phyloP scores from a whole-genome alignment of 2,888 invertebrate genomes.

The Amblyjoppa proteus region DNA sequence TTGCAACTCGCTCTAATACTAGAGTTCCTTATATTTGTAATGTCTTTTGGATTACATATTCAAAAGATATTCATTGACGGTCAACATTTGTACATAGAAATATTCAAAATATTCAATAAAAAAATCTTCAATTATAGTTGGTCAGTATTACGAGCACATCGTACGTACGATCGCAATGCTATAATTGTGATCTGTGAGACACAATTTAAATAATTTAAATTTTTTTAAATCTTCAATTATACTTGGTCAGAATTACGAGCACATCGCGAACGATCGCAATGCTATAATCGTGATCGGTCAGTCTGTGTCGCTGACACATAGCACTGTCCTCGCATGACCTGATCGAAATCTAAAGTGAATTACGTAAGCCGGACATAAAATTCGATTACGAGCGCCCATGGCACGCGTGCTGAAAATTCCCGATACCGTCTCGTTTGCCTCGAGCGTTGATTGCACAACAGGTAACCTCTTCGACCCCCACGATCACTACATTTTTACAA shows the following conservation, averaged over 20 bases:
- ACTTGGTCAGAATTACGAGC: not conserved
- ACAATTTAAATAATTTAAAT: no score
- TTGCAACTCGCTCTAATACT: not conserved
- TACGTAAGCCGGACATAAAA: constrained; percentile 33
- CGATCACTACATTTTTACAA: constrained; percentile 1
- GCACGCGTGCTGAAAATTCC: constrained; percentile 8
- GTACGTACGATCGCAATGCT: not conserved
- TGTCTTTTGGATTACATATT: constrained; percentile 4
- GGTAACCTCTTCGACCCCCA: constrained; percentile 16
- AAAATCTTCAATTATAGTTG: not conserved
- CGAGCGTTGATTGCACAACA: constrained; percentile 20
- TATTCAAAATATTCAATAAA: constrained; percentile 1
- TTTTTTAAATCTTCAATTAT: not conserved
- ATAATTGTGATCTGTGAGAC: not conserved
- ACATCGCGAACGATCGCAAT: not conserved
- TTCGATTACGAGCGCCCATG: constrained; percentile 19
- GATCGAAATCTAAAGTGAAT: constrained; percentile 19
- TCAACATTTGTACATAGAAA: constrained; percentile 4
- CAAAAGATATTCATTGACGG: not conserved
- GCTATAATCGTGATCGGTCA: not conserved
- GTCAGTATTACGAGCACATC: not conserved
- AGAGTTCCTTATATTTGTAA: not conserved
- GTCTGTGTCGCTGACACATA: not conserved
- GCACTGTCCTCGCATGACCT: constrained; percentile 9
- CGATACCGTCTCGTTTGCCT: not conserved